These are phyloP conservation scores for Melanotaenia trifasciata DNA, from an alignment of 2,797 vertebrate genomes.

Conservation along the genomic window DNA sequence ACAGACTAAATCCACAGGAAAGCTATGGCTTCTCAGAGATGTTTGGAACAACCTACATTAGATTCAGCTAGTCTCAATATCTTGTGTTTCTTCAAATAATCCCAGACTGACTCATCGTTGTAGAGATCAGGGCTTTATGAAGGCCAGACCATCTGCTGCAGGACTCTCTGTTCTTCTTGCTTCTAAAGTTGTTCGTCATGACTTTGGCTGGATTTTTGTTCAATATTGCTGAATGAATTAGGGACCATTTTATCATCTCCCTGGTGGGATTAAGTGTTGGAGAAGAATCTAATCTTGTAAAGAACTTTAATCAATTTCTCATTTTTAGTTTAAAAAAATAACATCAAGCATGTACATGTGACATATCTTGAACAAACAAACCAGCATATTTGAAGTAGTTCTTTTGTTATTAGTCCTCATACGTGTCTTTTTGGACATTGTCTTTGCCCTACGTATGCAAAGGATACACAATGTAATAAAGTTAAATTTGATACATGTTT, in stretches of 20 bases:
- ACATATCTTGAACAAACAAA: not conserved
- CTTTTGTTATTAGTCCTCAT: not conserved
- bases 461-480: not conserved
- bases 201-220: constrained; percentile 15
- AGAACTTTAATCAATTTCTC: not conserved
- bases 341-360: too few species aligned
- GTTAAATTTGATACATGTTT: not conserved
- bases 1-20: not conserved
- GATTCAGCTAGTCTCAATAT: not conserved
- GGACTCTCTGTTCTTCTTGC: constrained; percentile 10
- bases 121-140: constrained; percentile 18
- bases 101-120: constrained; percentile 4
- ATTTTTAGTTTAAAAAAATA: not conserved
- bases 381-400: not conserved
- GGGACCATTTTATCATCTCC: constrained; percentile 5
- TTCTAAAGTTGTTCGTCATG: not conserved
- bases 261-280: constrained; percentile 1
- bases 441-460: not conserved
- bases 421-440: too few species aligned
- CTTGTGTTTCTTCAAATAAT: constrained; percentile 3
- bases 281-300: not conserved
- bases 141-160: constrained; percentile 7
- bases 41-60: not conserved
- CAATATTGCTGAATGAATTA: constrained; percentile 1
- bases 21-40: not conserved